Percentiles rank a stretch among this genome's conserved stretches.
Evolutionary conservation across 2,888 invertebrate genomes (phyloP).

Genomic region (Drosophila suboccidentalis): DNA sequence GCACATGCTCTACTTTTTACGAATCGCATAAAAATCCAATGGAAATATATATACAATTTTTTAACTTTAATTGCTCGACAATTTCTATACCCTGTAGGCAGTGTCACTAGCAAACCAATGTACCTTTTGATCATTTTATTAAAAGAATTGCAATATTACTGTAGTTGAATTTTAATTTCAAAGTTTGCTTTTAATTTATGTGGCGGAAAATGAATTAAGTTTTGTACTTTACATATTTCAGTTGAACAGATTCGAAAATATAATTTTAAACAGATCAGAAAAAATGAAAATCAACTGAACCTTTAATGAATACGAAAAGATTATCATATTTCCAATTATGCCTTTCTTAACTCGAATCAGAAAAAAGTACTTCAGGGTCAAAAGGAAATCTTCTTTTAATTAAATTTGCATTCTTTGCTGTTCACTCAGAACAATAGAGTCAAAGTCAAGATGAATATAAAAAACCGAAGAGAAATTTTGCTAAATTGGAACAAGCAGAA

Average conservation of each 20-base stretch:
- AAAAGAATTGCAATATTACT: not conserved
- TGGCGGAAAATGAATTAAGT: not conserved
- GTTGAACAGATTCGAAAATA: too few relatives aligned
- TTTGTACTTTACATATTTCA: not conserved
- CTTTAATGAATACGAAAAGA: constrained; percentile 4
- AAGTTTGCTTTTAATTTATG: too few relatives aligned
- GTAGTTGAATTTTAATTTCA: not conserved
- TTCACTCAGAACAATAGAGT: constrained; percentile 33
- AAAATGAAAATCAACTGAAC: constrained; percentile 6
- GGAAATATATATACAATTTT: constrained; percentile 6
- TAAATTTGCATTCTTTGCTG: constrained; percentile 38
- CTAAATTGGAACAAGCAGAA: constrained; percentile 45
- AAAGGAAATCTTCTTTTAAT: constrained; percentile 30
- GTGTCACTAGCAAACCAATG: not conserved
- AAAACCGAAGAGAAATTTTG: constrained; percentile 11
- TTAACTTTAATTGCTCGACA: constrained; percentile 1
- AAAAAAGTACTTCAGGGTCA: not conserved
- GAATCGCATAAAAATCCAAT: constrained; percentile 36
- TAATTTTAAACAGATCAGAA: not conserved
- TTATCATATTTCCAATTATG: constrained; percentile 11
- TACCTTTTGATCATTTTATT: not conserved
- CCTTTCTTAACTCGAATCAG: not conserved
- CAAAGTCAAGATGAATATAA: constrained; percentile 30
- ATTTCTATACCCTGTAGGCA: constrained; percentile 15
- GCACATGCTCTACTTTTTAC: constrained; percentile 26